Conservation (phyloP, 2,888 invertebrate species). For the Idaea dimidiata region DNA sequence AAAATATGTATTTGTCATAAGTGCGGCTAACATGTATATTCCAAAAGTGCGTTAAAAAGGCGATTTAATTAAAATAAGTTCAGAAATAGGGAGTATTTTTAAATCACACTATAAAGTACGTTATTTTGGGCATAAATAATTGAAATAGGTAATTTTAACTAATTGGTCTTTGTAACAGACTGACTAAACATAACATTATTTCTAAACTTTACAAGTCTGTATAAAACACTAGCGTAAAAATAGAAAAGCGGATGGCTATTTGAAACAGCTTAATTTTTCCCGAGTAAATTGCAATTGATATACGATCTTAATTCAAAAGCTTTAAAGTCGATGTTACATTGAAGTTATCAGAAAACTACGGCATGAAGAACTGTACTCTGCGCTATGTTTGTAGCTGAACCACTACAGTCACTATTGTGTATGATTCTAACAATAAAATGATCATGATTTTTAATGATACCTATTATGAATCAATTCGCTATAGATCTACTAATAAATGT, state of each 20-base stretch:
- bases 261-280: slow-evolving; percentile 33
- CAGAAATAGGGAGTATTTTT: too few species aligned
- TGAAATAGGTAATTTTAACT: not conserved
- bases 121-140: too few species aligned
- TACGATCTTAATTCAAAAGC: slow-evolving; percentile 32
- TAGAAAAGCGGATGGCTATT: slow-evolving; percentile 32
- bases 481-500: not conserved
- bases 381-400: slow-evolving; percentile 46
- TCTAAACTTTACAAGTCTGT: not conserved
- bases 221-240: slow-evolving; percentile 17
- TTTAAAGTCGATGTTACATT: slow-evolving; percentile 38
- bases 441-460: not conserved
- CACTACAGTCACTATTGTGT: slow-evolving; percentile 26
- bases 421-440: slow-evolving; percentile 6
- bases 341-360: slow-evolving; percentile 34
- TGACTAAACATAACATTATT: not conserved
- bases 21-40: too few species aligned
- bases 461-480: not conserved
- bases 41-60: too few species aligned
- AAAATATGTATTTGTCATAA: too few species aligned
- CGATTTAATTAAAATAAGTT: too few species aligned
- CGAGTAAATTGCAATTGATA: slow-evolving; percentile 25
- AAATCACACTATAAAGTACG: too few species aligned
- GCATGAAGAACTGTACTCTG: slow-evolving; percentile 32
- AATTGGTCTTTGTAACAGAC: not conserved